Evolutionary conservation across 2,888 invertebrate species (phyloP), one percentile per base, ranked within the genome.

Genomic region (Aethes cnicana): DNA sequence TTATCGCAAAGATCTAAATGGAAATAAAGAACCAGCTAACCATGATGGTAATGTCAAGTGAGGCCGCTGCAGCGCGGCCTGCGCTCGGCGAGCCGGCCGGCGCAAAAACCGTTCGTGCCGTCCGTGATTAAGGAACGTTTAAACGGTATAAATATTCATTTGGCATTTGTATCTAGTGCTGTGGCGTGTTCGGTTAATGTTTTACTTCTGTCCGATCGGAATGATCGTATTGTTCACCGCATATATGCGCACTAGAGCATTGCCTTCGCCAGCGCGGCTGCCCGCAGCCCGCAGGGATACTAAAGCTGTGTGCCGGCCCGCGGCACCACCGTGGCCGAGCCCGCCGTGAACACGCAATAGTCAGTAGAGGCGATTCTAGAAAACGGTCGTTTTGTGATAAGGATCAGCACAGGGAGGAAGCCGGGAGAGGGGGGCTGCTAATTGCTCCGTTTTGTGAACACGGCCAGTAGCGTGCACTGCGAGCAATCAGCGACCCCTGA

Each of bases 381-480:
- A 89, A 88, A 89, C 88, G 88, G 84, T 81, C 89, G 86, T 88
- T 89, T 89, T 89, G 77, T 85, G 89, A 89, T 89, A 82, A 85
- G 46, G 80, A 88, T 89, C 89, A 73, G 79, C 71, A 61, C 69
- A 66, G 76, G 67, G 47, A 36, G 52, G 41, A 41, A 35, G 48
- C 62, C 61, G 56, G 64, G 69, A 67, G 71, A 70, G 77, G 78
- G 78, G 75, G 72, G 80, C 73, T 83, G 88, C 86, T 89, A 89
- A 89, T 89, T 89, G 88, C 88, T 73, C 86, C 89, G 89, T 89
- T 89, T 89, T 89, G 89, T 89, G 89, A 89, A 89, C 89, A 89
- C 84, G 85, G 81, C 72, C 74, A 72, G 77, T 87, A 75, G 88
- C 88, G 87, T 88, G 89, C 83, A 69, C 72, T 72, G 77, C 72